Base-by-base conservation (phyloP, 2,113 vertebrate genomes). In the Stigmatopora nigra region DNA sequence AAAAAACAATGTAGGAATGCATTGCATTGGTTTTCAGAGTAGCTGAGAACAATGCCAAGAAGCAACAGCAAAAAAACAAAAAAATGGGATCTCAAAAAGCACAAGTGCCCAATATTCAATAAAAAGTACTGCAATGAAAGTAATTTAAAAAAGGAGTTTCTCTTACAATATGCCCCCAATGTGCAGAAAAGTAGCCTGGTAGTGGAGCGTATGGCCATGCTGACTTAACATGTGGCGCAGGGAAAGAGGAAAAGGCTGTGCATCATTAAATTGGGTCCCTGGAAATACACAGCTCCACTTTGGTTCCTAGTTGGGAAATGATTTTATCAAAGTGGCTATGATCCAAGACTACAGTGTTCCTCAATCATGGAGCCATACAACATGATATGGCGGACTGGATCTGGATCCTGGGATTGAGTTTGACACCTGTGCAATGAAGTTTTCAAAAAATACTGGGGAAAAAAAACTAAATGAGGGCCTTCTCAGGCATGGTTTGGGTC, bases 291-390 rank as follows among this genome's bases (percentile, higher is more conserved):
- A 13, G 11, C 51, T 12, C 31, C 41, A 65, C 5, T 55, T 74
- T 57, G 38, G 84, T 88, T 88, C 86, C 86, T 75, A 69, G 78
- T 73, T 13, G 57, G 11, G 66, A 46, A 57, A 63, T 2, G 10
- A 31, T 31, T 31, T 31, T 31, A 31, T 31, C 25, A 31, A 31
- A 31, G 25, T 31, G 25, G 25, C 25, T 31, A 31, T 31, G 3
- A 31, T 31, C 25, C 25, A 31, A 31, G 25, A 31, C 3, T 31
- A 31, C 25, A 1, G 25, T 31, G 25, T 31, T 41, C 38, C 38
- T 41, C 38, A 41, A 41, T 41, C 25, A 31, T 31, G 25, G 25
- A 31, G 25, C 25, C 25, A 31, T 31, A 31, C 25, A 31, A 31
- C 25, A 31, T 31, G 25, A 31, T 31, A 31, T 31, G 25, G 25